phyloP scores from a whole-genome alignment of 2,888 invertebrate genomes.

The Euspilapteryx auroguttella region DNA sequence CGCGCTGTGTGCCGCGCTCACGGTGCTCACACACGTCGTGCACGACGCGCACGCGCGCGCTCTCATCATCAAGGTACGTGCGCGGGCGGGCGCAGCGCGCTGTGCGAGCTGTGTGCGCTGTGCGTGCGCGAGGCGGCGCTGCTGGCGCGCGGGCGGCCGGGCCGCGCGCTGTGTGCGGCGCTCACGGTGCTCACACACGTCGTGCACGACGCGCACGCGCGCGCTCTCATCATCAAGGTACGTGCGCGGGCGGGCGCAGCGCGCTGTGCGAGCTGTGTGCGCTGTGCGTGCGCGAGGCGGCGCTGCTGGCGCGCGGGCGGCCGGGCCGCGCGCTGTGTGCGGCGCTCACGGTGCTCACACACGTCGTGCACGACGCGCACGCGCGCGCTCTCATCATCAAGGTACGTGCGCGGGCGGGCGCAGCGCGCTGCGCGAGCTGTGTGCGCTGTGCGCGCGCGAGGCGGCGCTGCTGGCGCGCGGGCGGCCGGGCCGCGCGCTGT shows the following conservation, averaged over 20 bases:
- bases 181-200: constrained; percentile 40
- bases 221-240: constrained; percentile 65
- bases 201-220: constrained; percentile 60
- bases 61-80: constrained; percentile 61
- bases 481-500: constrained; percentile 11
- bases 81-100: constrained; percentile 21
- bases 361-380: constrained; percentile 58
- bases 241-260: constrained; percentile 19
- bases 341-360: constrained; percentile 25
- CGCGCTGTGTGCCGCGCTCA: constrained; percentile 13
- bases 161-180: constrained; percentile 13
- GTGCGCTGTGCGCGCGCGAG: constrained; percentile 21
- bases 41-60: constrained; percentile 63
- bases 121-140: constrained; percentile 19
- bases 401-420: constrained; percentile 38
- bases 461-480: constrained; percentile 12
- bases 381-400: constrained; percentile 64
- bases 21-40: constrained; percentile 44
- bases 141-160: constrained; percentile 4
- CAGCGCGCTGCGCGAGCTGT: constrained; percentile 21
- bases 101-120: constrained; percentile 21
- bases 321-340: constrained; percentile 12
- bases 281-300: constrained; percentile 20
- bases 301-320: constrained; percentile 7
- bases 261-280: constrained; percentile 22